Conservation (phyloP, 2,113 vertebrate species). For the Mormoops blainvillei region DNA sequence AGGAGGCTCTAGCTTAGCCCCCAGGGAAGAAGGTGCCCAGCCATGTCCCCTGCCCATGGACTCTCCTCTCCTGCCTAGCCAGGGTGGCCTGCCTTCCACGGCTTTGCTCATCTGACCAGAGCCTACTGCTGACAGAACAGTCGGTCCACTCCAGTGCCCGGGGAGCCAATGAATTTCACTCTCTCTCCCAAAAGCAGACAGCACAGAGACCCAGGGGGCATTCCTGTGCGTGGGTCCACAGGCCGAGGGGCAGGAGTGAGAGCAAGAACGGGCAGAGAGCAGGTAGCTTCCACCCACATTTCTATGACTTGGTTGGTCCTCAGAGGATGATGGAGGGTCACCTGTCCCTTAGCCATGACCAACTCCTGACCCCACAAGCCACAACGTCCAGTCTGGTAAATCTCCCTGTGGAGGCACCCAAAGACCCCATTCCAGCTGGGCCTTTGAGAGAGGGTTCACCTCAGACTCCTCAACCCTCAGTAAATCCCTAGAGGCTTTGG, state of each 20-base stretch:
- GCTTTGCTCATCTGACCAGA: background rate
- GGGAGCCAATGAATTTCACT: background rate
- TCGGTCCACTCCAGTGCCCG: accelerated
- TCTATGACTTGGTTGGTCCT: background rate
- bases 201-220: background rate
- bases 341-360: background rate
- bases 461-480: background rate
- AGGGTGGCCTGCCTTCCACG: accelerated
- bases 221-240: background rate
- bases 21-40: background rate
- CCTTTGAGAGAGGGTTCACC: background rate
- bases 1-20: background rate
- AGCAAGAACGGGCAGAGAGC: background rate
- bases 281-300: background rate
- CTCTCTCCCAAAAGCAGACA: background rate
- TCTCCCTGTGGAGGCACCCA: background rate
- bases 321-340: too few species aligned
- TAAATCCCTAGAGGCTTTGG: background rate
- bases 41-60: background rate
- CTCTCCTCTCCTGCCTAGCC: background rate
- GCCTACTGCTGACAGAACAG: background rate
- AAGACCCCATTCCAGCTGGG: background rate
- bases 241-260: background rate
- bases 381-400: background rate
- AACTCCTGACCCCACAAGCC: background rate